Evolutionary conservation across 2,888 invertebrate genomes (phyloP).

Genomic region (Phalera bucephala): DNA sequence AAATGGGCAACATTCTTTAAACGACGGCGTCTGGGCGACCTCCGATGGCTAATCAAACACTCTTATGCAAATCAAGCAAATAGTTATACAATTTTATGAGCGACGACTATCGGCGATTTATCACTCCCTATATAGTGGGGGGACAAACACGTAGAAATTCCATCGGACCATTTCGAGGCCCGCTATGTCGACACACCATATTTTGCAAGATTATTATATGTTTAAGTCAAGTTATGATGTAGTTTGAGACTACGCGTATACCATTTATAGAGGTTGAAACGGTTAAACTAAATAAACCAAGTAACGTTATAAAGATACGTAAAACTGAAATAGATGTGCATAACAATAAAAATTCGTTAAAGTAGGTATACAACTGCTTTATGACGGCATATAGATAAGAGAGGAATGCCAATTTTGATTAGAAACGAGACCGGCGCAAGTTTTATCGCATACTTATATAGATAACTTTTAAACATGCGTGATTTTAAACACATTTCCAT

Average conservation of each 20-base stretch:
- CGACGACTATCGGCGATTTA: slow-evolving; percentile 56
- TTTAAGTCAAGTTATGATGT: slow-evolving; percentile 27
- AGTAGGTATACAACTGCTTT: slow-evolving; percentile 57
- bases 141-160: slow-evolving; percentile 51
- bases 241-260: slow-evolving; percentile 17
- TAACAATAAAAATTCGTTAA: slow-evolving; percentile 50
- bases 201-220: slow-evolving; percentile 50
- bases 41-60: slow-evolving; percentile 58
- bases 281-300: slow-evolving; percentile 22
- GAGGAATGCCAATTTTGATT: slow-evolving; percentile 76
- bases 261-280: slow-evolving; percentile 22
- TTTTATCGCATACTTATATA: slow-evolving; percentile 67
- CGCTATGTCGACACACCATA: slow-evolving; percentile 49
- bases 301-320: slow-evolving; percentile 19
- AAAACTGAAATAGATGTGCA: slow-evolving; percentile 34
- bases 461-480: slow-evolving; percentile 66
- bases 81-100: slow-evolving; percentile 64
- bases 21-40: slow-evolving; percentile 45
- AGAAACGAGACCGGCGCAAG: slow-evolving; percentile 67
- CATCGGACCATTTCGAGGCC: slow-evolving; percentile 42
- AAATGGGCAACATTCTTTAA: slow-evolving; percentile 62
- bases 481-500: slow-evolving; percentile 59
- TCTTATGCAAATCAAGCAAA: slow-evolving; percentile 70
- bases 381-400: slow-evolving; percentile 66
- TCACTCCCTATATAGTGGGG: slow-evolving; percentile 50